Percentiles rank a stretch among this genome's conserved stretches.
phyloP scores from a whole-genome alignment of 2,113 vertebrate genomes.

The Mormyrus lacerda region DNA sequence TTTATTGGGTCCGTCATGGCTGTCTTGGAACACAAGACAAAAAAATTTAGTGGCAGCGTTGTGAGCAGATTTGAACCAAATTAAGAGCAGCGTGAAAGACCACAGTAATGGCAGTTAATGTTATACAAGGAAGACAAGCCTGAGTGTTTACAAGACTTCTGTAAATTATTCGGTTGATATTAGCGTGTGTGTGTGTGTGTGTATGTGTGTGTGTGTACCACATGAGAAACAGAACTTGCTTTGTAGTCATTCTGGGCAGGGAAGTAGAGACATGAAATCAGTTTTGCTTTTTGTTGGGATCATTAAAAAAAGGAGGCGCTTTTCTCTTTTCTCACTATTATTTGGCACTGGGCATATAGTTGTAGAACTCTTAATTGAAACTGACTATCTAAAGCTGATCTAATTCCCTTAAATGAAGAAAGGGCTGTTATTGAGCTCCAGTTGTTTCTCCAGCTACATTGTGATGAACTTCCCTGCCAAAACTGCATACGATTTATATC shows the following conservation, averaged over 20 bases:
- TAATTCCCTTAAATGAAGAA: background rate
- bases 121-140: conserved; percentile 19
- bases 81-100: background rate
- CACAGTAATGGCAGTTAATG: background rate
- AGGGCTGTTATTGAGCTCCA: background rate
- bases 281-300: conserved; percentile 23
- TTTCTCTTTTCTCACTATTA: background rate
- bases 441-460: background rate
- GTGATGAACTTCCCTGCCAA: background rate
- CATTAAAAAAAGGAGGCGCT: background rate
- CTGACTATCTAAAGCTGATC: conserved; percentile 5
- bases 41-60: background rate
- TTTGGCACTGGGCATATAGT: background rate
- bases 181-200: background rate
- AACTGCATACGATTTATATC: background rate
- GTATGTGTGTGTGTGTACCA: conserved; percentile 10
- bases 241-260: conserved; percentile 37
- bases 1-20: background rate
- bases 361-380: background rate
- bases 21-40: background rate
- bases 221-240: conserved; percentile 39
- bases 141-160: conserved; percentile 28
- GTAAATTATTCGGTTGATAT: conserved; percentile 37
- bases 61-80: background rate
- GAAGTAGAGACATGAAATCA: conserved; percentile 24